Percentiles rank a stretch among this genome's conserved stretches.
Evolutionary conservation across 2,888 invertebrate genomes (phyloP).

Genomic region (Bombylius discolor): DNA sequence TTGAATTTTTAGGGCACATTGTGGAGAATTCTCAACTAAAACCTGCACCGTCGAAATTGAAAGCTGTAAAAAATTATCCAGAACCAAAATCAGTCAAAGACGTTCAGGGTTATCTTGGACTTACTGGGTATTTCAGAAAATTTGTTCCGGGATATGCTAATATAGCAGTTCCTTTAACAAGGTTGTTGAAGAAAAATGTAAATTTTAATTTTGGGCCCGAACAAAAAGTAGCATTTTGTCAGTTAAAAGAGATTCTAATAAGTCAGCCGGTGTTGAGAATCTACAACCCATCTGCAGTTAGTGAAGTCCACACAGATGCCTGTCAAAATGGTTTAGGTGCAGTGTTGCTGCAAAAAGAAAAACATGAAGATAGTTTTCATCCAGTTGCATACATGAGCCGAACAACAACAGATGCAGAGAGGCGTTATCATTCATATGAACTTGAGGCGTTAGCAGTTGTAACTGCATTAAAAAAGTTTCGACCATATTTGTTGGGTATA

Average conservation of each 20-base stretch:
- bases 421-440: constrained; percentile 15
- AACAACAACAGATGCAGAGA: background rate
- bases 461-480: background rate
- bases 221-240: background rate
- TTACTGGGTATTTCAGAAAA: no score
- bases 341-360: background rate
- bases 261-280: background rate
- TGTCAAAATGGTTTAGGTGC: background rate
- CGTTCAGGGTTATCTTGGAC: no score
- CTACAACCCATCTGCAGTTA: background rate
- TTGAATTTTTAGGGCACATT: no score
- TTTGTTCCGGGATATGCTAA: no score
- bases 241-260: background rate
- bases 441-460: background rate
- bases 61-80: no score
- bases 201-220: background rate
- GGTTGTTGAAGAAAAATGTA: background rate
- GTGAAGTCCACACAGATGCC: background rate
- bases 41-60: no score
- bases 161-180: no score
- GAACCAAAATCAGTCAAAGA: no score
- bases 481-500: background rate
- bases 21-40: no score
- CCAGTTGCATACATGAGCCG: background rate
- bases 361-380: background rate